Conservation (phyloP, 2,888 invertebrate species). For the Ormyrus labotus region DNA sequence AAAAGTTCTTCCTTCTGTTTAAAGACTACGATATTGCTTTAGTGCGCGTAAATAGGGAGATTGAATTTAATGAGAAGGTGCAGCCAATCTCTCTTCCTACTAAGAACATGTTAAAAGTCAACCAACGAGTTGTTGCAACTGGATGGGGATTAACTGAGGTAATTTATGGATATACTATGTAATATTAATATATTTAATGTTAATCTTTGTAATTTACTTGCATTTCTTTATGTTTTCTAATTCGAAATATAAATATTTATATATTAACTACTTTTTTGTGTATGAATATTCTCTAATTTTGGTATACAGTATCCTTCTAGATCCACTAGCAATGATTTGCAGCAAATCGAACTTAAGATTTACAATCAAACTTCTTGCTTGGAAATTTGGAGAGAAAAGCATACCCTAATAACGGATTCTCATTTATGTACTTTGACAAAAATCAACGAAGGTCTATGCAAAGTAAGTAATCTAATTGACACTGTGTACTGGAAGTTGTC, state of each 20-base stretch:
- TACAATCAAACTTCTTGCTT: conserved; percentile 50
- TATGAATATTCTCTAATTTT: neutral
- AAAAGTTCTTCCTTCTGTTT: neutral
- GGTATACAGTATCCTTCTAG: conserved; percentile 19
- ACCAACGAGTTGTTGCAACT: conserved; percentile 21
- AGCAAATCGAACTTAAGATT: conserved; percentile 54
- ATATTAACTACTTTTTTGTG: no score
- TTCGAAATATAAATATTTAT: no score
- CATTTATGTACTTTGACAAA: conserved; percentile 69
- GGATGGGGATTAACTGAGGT: conserved; percentile 37
- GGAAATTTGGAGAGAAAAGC: neutral
- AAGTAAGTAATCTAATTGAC: conserved; percentile 61
- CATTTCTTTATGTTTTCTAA: neutral
- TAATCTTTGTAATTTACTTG: neutral
- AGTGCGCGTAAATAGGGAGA: conserved; percentile 27
- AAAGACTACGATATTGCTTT: conserved; percentile 36
- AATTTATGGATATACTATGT: no score
- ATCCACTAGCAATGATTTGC: conserved; percentile 42
- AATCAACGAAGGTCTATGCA: conserved; percentile 68
- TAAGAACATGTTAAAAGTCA: conserved; percentile 20
- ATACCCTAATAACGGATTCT: conserved; percentile 47
- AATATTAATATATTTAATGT: no score
- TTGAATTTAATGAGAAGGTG: conserved; percentile 40
- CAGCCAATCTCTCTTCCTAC: conserved; percentile 23
- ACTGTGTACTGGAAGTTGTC: no score